phyloP scores from a whole-genome alignment of 2,113 vertebrate genomes.

The Catagonus wagneri region DNA sequence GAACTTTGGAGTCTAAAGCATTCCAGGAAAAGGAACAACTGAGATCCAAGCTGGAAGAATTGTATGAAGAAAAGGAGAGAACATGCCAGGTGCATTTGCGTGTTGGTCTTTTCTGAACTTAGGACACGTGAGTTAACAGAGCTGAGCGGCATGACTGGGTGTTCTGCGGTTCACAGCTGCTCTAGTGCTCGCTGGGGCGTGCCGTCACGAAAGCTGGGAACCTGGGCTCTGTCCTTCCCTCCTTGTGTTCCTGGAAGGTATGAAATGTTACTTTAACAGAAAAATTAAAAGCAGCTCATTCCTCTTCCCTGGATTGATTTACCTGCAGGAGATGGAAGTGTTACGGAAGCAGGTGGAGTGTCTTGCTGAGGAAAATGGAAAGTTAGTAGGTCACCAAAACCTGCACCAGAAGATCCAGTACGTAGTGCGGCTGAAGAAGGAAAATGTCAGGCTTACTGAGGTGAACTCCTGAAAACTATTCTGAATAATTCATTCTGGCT shows the following conservation, averaged over 20 bases:
- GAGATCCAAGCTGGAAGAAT: constrained; percentile 88
- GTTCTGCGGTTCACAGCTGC: no score
- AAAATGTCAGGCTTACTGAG: constrained; percentile 93
- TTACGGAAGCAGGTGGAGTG: constrained; percentile 92
- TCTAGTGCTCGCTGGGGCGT: rapidly evolving
- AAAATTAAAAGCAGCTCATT: neutral
- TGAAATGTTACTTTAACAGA: neutral
- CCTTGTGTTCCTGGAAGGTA: neutral
- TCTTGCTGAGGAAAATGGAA: constrained; percentile 96
- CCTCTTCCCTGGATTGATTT: neutral
- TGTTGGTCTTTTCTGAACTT: neutral
- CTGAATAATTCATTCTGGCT: neutral
- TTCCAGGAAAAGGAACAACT: constrained; percentile 90
- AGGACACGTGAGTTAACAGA: neutral
- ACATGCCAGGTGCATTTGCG: constrained; percentile 81
- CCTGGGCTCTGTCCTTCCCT: neutral
- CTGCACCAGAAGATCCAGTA: constrained; percentile 97
- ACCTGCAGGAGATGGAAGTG: constrained; percentile 91
- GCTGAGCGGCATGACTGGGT: neutral
- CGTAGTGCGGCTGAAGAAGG: constrained; percentile 96
- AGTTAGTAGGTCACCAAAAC: constrained; percentile 96
- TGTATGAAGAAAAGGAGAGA: constrained; percentile 87
- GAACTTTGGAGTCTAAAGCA: constrained; percentile 87
- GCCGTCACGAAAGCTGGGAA: neutral
- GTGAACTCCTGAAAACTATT: constrained; percentile 79